Evolutionary conservation across 1,140 invertebrate species (phyloP).

Genomic region (Zaprionus ghesquierei): DNA sequence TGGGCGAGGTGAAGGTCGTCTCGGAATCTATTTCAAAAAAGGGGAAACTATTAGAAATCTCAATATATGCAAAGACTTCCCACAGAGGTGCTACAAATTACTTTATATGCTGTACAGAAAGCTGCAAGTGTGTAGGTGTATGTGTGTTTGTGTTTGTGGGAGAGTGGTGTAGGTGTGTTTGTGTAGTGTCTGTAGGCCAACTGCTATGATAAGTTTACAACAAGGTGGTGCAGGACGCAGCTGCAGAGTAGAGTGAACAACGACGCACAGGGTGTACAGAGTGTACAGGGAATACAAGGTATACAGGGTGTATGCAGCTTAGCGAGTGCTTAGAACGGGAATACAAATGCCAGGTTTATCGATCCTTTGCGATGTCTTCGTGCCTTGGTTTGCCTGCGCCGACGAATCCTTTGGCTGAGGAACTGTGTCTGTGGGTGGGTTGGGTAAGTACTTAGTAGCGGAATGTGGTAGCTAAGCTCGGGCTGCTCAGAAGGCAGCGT

Average conservation of each 20-base stretch:
- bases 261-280: conserved; percentile 9
- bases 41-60: conserved; percentile 18
- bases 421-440: conserved; percentile 46
- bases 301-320: not conserved
- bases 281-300: not conserved
- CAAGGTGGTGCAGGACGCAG: conserved; percentile 9
- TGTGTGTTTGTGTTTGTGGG: not conserved
- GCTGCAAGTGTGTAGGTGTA: conserved; percentile 38
- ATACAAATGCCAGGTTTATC: conserved; percentile 1
- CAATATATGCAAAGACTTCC: not conserved
- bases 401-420: conserved; percentile 24
- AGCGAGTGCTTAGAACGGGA: not conserved
- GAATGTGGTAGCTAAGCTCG: conserved; percentile 26
- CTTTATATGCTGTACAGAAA: conserved; percentile 58
- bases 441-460: conserved; percentile 20
- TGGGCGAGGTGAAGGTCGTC: conserved; percentile 78
- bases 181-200: conserved; percentile 32
- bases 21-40: conserved; percentile 63
- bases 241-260: not conserved
- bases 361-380: conserved; percentile 26
- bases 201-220: conserved; percentile 25
- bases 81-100: conserved; percentile 10
- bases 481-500: conserved; percentile 61
- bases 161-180: not conserved
- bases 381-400: conserved; percentile 35